Base-by-base conservation (phyloP, 2,113 vertebrate genomes). In the Podarcis cretensis region DNA sequence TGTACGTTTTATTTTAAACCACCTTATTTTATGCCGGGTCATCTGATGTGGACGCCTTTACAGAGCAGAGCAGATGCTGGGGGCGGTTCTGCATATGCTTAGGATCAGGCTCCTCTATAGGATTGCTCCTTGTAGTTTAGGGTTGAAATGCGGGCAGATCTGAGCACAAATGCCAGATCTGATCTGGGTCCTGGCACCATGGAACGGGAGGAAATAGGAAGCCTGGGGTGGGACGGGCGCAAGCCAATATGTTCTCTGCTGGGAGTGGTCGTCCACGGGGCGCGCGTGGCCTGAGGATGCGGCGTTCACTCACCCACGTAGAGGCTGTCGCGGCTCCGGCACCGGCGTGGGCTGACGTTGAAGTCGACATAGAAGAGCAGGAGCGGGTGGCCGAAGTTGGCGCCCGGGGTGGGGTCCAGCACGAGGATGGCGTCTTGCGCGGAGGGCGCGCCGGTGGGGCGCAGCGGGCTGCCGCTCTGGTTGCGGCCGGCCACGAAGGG, bases 331-430 rank as follows among this genome's bases (percentile, higher is more conserved):
- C 96, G 93, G 73, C 97, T 96, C 16, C 95, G 93, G 88, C 97
- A 98, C 32, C 95, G 96, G 88, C 97, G 98, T 92, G 97, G 97
- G 0, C 97, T 97, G 81, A 97, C 94, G 65, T 97, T 97, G 81
- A 97, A 87, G 71, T 98, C 97, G 81, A 98, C 92, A 12, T 98
- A 97, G 93, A 98, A 97, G 20, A 98, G 95, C 9, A 96, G 91
- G 35, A 97, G 94, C 0, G 97, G 96, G 91, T 97, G 97, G 30
- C 97, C 97, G 77, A 97, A 98, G 93, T 96, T 97, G 91, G 97
- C 96, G 8, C 95, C 96, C 0, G 97, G 97, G 73, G 95, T 97
- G 0, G 97, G 97, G 90, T 97, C 97, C 68, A 98, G 92, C 59
- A 97, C 96, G 77, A 98, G 91, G 84, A 97, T 95, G 1, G 95